Evolutionary conservation across 2,797 vertebrate species (phyloP).

Genomic region (Ammospiza maritima): DNA sequence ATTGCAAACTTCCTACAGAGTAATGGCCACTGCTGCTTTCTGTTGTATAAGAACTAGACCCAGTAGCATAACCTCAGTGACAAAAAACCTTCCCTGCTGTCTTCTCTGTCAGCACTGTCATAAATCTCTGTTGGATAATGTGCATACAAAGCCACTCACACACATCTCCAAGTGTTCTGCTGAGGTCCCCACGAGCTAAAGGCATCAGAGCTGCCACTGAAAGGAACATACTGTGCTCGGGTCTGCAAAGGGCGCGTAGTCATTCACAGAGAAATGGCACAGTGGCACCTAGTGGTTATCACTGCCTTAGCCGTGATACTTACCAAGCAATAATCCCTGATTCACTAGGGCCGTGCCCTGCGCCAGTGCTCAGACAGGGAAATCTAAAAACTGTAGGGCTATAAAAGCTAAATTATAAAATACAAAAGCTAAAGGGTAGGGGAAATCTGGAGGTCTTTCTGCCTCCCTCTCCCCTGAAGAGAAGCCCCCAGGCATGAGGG

Average conservation of each 20-base stretch:
- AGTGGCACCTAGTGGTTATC: slow-evolving; percentile 40
- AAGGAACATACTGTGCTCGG: neutral
- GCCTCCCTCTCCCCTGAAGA: neutral
- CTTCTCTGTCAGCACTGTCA: neutral
- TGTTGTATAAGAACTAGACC: neutral
- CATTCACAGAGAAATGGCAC: neutral
- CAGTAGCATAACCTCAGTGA: neutral
- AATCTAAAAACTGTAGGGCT: neutral
- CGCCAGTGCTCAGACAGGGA: neutral
- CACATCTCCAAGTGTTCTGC: neutral
- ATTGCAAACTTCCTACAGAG: neutral
- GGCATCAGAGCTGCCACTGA: neutral
- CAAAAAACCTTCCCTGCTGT: neutral
- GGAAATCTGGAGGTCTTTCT: neutral
- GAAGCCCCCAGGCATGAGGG: neutral
- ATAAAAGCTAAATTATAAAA: neutral
- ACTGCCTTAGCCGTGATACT: neutral
- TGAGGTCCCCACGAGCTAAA: neutral
- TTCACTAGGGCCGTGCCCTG: neutral
- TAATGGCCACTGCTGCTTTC: neutral
- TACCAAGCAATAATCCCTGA: neutral
- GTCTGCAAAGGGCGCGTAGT: accelerated
- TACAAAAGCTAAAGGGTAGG: neutral
- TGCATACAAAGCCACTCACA: neutral
- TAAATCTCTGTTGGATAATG: neutral